These are phyloP conservation scores for Brevimyrus niger DNA, from an alignment of 2,113 vertebrate genomes.

Conservation along the genomic window DNA sequence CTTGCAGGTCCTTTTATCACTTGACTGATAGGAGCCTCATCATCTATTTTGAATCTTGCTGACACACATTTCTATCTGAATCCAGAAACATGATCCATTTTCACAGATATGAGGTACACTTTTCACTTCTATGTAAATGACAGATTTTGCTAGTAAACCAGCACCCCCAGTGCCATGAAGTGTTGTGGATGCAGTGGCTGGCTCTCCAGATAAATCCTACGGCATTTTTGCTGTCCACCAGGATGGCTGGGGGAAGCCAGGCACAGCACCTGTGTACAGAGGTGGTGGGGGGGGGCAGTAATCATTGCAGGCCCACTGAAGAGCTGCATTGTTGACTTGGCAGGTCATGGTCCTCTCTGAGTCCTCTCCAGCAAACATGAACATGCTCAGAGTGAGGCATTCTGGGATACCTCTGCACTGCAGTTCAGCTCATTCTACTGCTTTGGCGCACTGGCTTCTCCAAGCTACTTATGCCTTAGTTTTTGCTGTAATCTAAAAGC, in stretches of 20 bases:
- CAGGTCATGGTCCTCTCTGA: slow-evolving; percentile 29
- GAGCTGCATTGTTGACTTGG: slow-evolving; percentile 47
- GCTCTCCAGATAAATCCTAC: slow-evolving; percentile 51
- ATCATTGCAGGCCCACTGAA: slow-evolving; percentile 49
- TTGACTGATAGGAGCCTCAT: slow-evolving; percentile 12
- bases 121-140: slow-evolving; percentile 15
- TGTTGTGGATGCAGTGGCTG: slow-evolving; percentile 25
- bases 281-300: slow-evolving; percentile 30
- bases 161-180: neutral
- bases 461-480: neutral
- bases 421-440: neutral
- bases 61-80: neutral
- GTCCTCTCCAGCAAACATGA: slow-evolving; percentile 39
- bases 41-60: neutral
- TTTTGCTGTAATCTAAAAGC: neutral
- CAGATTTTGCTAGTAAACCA: neutral
- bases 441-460: neutral
- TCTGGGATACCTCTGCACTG: neutral
- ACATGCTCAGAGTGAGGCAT: slow-evolving; percentile 28
- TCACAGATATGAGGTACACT: neutral
- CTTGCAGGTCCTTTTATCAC: neutral
- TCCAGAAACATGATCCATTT: neutral
- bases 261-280: slow-evolving; percentile 6
- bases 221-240: slow-evolving; percentile 33
- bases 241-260: slow-evolving; percentile 11